Percentiles rank a stretch among this genome's conserved stretches.
Evolutionary conservation across 2,888 invertebrate species (phyloP).

Genomic region (Hydraecia micacea): DNA sequence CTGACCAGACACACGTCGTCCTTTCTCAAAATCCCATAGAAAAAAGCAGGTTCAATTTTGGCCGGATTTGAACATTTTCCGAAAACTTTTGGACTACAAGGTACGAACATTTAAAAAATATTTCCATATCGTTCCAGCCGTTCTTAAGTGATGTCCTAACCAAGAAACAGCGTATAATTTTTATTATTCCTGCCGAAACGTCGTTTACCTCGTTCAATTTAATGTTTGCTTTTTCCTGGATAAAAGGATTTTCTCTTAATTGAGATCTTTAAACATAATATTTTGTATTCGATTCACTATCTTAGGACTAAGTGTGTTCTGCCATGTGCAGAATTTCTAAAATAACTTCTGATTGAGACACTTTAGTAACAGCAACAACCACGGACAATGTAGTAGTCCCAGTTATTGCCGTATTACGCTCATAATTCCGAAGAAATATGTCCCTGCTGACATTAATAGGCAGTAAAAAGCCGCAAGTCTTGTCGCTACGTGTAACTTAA

Average conservation of each 20-base stretch:
- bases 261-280: neutral
- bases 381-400: constrained; percentile 34
- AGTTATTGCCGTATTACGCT: constrained; percentile 37
- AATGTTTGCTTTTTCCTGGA: neutral
- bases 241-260: neutral
- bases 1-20: neutral
- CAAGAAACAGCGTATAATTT: neutral
- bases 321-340: neutral
- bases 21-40: neutral
- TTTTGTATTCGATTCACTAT: neutral
- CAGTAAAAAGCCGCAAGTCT: constrained; percentile 48
- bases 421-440: constrained; percentile 55
- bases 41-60: neutral
- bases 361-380: constrained; percentile 4
- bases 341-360: constrained; percentile 28
- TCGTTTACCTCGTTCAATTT: neutral
- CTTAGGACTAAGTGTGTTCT: neutral
- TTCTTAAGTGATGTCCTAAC: neutral
- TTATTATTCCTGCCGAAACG: neutral
- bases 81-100: neutral
- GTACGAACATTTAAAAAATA: neutral
- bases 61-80: neutral
- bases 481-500: constrained; percentile 9
- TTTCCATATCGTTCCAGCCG: neutral
- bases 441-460: constrained; percentile 54